Conservation (phyloP, 2,888 invertebrate species). For the Belgica antarctica region DNA sequence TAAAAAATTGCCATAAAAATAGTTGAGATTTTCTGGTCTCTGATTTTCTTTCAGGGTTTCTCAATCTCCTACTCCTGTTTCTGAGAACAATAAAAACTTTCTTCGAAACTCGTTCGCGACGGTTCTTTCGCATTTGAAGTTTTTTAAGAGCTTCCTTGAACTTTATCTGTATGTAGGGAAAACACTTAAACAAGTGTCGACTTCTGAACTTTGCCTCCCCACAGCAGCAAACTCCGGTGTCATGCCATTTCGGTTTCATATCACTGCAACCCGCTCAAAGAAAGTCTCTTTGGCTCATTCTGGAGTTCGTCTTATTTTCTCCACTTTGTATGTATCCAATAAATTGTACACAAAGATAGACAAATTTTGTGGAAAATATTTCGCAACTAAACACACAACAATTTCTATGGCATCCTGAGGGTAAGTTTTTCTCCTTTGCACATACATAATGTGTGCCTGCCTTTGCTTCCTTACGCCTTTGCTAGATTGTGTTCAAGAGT, state of each 20-base stretch:
- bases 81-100: no score
- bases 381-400: slow-evolving; percentile 12
- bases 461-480: no score
- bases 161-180: no score
- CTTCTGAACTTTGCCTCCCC: no score
- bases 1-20: slow-evolving; percentile 39
- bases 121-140: no score
- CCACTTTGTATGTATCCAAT: slow-evolving; percentile 16
- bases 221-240: no score
- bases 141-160: no score
- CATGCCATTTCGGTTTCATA: no score
- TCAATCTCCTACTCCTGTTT: background rate
- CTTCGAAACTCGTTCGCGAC: no score
- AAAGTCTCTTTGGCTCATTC: background rate
- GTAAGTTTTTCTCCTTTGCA: background rate
- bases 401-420: background rate
- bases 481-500: background rate
- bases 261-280: no score
- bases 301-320: no score
- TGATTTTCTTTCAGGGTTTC: background rate
- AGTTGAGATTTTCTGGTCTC: slow-evolving; percentile 43
- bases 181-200: no score
- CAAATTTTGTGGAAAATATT: slow-evolving; percentile 31
- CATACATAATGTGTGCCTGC: background rate
- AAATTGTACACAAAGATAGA: background rate